Percentiles rank a stretch among this genome's conserved stretches.
These are phyloP conservation scores for Lymantria monacha DNA, from an alignment of 2,888 invertebrate species.

Conservation along the genomic window DNA sequence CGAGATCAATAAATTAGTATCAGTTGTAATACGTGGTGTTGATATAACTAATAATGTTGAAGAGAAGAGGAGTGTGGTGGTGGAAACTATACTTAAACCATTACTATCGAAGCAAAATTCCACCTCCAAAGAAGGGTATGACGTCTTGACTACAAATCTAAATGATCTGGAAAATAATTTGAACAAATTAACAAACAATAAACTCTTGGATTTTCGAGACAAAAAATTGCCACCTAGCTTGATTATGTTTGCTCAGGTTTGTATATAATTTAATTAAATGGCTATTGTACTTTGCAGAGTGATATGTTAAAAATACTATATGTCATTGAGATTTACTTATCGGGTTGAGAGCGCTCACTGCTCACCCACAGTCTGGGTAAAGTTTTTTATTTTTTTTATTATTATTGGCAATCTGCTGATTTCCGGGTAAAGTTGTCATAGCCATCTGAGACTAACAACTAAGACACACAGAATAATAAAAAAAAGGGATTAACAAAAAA, in stretches of 20 bases:
- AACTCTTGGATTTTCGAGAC: slow-evolving; percentile 85
- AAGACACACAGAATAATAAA: too few relatives aligned
- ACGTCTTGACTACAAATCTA: slow-evolving; percentile 30
- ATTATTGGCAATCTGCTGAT: too few relatives aligned
- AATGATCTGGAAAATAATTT: slow-evolving; percentile 41
- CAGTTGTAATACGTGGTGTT: slow-evolving; percentile 90
- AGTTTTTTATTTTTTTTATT: too few relatives aligned
- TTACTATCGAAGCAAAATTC: slow-evolving; percentile 74
- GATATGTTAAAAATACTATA: too few relatives aligned
- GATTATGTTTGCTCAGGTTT: slow-evolving; percentile 91
- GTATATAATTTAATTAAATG: background rate
- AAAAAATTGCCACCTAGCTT: slow-evolving; percentile 90
- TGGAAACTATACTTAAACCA: slow-evolving; percentile 75
- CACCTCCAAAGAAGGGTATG: slow-evolving; percentile 31
- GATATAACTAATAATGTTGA: slow-evolving; percentile 90
- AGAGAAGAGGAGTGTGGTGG: slow-evolving; percentile 64
- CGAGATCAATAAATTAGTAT: slow-evolving; percentile 91
- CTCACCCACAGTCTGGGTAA: too few relatives aligned
- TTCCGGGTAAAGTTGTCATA: too few relatives aligned
- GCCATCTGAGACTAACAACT: too few relatives aligned
- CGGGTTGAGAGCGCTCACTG: too few relatives aligned
- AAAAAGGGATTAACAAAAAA: too few relatives aligned
- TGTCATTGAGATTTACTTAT: too few relatives aligned
- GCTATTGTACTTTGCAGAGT: too few relatives aligned
- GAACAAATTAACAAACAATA: slow-evolving; percentile 38